Evolutionary conservation across 2,797 vertebrate genomes (phyloP).

Genomic region (Lophotriccus pileatus): DNA sequence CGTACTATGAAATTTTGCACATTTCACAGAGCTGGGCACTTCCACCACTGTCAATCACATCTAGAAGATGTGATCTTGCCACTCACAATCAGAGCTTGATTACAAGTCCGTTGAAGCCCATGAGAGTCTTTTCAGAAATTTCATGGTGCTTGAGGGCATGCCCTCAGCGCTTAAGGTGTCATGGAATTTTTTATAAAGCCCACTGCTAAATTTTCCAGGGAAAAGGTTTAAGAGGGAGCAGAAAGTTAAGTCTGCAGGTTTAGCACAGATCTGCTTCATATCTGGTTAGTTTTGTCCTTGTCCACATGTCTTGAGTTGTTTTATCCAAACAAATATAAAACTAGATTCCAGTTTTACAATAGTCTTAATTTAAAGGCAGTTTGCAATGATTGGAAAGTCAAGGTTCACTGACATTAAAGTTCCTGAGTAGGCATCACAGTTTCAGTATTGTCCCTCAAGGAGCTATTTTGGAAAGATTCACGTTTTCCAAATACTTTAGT

Average conservation of each 20-base stretch:
- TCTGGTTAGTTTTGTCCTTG: neutral
- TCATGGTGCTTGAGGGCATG: neutral
- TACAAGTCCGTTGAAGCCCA: neutral
- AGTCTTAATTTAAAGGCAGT: neutral
- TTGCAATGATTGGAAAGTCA: neutral
- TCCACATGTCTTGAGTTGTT: neutral
- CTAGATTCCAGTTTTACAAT: neutral
- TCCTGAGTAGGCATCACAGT: neutral
- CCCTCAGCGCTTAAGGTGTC: neutral
- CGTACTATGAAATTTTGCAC: rapidly evolving
- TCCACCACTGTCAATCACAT: neutral
- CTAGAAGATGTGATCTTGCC: neutral
- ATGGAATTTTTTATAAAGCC: neutral
- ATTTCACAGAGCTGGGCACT: neutral
- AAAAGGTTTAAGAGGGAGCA: neutral
- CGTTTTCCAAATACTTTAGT: neutral
- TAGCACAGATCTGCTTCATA: neutral
- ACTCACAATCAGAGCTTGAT: neutral
- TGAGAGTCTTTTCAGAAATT: neutral
- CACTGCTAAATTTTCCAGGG: neutral
- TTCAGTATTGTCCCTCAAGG: neutral
- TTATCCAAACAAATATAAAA: neutral
- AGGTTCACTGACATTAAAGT: neutral
- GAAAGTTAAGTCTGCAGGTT: neutral
- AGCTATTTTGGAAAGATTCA: neutral